Evolutionary conservation across 1,140 invertebrate species (phyloP), one percentile per base, ranked within the genome.

Genomic region (Meteorus sp.): DNA sequence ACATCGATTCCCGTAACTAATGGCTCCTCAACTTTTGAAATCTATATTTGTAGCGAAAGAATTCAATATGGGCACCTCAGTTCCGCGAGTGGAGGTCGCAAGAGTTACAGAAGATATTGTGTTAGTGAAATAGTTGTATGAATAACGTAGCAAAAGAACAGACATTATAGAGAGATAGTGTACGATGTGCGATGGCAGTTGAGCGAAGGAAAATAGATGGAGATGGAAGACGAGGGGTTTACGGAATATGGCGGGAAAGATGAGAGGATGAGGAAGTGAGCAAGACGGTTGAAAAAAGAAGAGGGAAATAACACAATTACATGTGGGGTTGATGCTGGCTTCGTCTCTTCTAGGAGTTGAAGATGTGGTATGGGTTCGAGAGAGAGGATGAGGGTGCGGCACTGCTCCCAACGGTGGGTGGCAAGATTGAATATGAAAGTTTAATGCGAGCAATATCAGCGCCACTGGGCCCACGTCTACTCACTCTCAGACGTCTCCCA

Each of bases 401-500:
- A 51, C 6, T 23, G 61, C 54, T 62, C 65, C 70, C 55, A 70
- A 70, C 62, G 67, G 55, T 71, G 69, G 72, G 70, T 73, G 71
- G 69, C 67, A 74, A 74, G 72, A 74, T 74, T 74, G 72, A 74
- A 74, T 74, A 74, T 74, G 72, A 74, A 74, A 74, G 72, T 74
- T 74, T 74, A 74, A 74, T 74, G 72, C 70, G 69, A 73, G 72
- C 71, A 74, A 74, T 74, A 74, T 74, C 69, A 74, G 64, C 67
- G 67, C 63, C 64, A 64, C 65, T 70, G 64, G 56, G 25, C 41
- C 57, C 20, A 31, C 53, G 44, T 31, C 29, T 45, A 31, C 44
- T 53, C 23, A 62, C 56, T 60, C 52, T 45, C 39, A 60, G 45
- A 59, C 37, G 59, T 47, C 31, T 63, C 57, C 53, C 57, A 39